Evolutionary conservation across 2,113 vertebrate species (phyloP).

Genomic region (Tenrec ecaudatus): DNA sequence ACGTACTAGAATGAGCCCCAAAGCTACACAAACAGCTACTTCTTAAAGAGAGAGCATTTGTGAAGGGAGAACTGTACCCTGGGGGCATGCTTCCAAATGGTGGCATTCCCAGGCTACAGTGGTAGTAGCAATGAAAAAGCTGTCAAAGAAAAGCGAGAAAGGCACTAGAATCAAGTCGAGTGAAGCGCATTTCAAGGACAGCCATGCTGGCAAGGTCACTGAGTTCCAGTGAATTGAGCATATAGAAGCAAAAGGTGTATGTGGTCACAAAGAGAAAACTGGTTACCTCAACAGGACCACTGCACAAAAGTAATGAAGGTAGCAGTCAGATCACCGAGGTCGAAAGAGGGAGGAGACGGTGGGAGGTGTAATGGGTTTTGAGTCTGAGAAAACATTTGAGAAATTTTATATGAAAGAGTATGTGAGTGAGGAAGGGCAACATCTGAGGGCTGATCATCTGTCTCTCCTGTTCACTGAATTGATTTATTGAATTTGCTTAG

Average conservation of each 20-base stretch:
- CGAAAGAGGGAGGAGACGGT: not conserved
- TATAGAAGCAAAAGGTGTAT: not conserved
- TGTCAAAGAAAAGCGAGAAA: not conserved
- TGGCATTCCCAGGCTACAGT: not conserved
- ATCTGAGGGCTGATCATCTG: not conserved
- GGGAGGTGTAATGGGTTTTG: not conserved
- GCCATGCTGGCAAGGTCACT: not conserved
- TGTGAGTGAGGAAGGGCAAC: not conserved
- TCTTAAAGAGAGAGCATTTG: not conserved
- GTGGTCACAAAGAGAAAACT: slow-evolving; percentile 5
- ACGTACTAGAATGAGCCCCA: not conserved
- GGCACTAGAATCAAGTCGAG: not conserved
- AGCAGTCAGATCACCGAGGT: not conserved
- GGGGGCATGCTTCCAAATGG: not conserved
- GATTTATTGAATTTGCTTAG: slow-evolving; percentile 4
- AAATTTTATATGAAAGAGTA: not conserved
- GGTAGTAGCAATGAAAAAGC: not conserved
- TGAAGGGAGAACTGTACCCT: not conserved
- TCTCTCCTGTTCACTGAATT: not conserved
- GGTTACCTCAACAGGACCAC: not conserved
- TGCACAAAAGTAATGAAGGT: not conserved
- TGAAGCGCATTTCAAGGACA: not conserved
- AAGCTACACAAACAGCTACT: not conserved
- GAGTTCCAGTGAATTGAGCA: not conserved
- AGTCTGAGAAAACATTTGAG: not conserved